Evolutionary conservation across 2,888 invertebrate species (phyloP), one percentile per base, ranked within the genome.

Genomic region (Lepidocyrtinus sp.): DNA sequence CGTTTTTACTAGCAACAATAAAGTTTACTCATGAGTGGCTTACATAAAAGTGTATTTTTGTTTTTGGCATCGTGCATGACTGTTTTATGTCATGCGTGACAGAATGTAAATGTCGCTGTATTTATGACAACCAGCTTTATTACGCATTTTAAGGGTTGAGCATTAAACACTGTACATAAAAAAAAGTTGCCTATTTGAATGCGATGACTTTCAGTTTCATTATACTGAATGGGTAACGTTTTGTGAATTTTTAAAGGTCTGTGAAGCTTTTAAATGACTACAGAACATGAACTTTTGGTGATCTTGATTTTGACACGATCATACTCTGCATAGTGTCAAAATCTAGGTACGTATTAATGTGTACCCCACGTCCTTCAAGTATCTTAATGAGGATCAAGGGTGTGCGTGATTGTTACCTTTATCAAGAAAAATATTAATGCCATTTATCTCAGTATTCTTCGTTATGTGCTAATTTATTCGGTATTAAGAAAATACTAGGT

Each of bases 341-440:
- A 12, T 36, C 7, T 36, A 36, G 36, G 36, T 36, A 36, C 12
- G 36, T 12, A 55, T 24, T 19, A 12, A 25, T 36, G 36, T 36
- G 12, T 12, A 36, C 12, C n/a, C n/a, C 12, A 36, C 12, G 12
- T 12, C 36, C 36, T 26, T 27, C 5, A 63, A 63, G 25, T 50
- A 65, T 77, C 67, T 77, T 71, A 77, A 72, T 77, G 77, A 77
- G 77, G 72, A 77, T 77, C 77, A 72, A 72, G 67, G 71, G 77
- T 71, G 67, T 77, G 77, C 22, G 21, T 63, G 64, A 71, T 69
- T 27, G 24, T 27, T 68, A 61, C 55, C 71, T 61, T 36, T n/a
- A 71, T 17, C n/a, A 21, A 61, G 59, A 71, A 50, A 15, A n/a
- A 65, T 36, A 36, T 36, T 36, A 9, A 36, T 36, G 36, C 36